Conservation (phyloP, 2,113 vertebrate genomes). For the Tetrao urogallus region DNA sequence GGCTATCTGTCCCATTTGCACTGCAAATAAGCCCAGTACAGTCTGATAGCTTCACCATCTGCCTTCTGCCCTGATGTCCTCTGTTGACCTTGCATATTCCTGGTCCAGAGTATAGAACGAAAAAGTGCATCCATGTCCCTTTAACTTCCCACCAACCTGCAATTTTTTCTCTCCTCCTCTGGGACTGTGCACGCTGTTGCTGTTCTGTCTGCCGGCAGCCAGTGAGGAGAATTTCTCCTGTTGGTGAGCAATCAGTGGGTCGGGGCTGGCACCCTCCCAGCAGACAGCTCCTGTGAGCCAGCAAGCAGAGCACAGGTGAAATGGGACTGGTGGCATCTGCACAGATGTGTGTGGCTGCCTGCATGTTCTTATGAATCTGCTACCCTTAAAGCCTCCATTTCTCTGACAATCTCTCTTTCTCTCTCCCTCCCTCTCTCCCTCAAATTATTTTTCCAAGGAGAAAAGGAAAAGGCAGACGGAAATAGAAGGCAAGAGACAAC, state of each 20-base stretch:
- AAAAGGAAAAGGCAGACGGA: conserved; percentile 96
- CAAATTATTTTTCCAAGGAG: conserved; percentile 84
- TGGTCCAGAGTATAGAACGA: neutral
- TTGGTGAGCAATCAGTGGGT: conserved; percentile 52
- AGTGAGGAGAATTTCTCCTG: conserved; percentile 71
- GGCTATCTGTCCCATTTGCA: neutral
- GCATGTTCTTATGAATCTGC: conserved; percentile 48
- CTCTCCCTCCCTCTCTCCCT: conserved; percentile 45
- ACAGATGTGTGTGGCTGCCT: conserved; percentile 68
- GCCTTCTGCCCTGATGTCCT: neutral
- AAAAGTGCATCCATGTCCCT: conserved; percentile 60
- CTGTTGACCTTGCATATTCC: neutral
- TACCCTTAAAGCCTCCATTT: conserved; percentile 58
- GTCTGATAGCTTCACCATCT: neutral
- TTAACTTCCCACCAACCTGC: conserved; percentile 54
- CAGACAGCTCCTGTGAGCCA: conserved; percentile 47
- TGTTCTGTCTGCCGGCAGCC: conserved; percentile 49
- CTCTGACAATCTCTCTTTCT: conserved; percentile 54
- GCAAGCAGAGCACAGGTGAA: conserved; percentile 73
- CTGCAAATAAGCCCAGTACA: neutral
- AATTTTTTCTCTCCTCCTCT: conserved; percentile 67
- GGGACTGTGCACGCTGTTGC: conserved; percentile 71
- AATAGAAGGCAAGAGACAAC: conserved; percentile 93
- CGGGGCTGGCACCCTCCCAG: conserved; percentile 66
- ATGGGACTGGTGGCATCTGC: conserved; percentile 64